phyloP scores from a whole-genome alignment of 2,888 invertebrate species.

The Leucophenga montana region DNA sequence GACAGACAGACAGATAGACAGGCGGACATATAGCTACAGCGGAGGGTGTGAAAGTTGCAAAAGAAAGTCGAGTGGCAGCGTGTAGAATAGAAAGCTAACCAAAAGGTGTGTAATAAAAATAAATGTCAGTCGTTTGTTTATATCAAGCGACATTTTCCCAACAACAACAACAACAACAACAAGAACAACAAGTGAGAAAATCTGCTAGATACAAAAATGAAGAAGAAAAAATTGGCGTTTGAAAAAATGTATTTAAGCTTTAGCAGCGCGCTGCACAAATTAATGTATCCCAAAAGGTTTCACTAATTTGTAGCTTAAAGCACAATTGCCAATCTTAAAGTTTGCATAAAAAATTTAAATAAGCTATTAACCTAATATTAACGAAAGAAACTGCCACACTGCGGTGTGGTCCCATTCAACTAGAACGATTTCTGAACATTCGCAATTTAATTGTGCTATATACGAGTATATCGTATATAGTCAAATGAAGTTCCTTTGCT shows the following conservation, averaged over 20 bases:
- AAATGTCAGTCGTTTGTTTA: slow-evolving; percentile 74
- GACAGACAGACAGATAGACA: too few relatives aligned
- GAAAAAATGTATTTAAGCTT: slow-evolving; percentile 46
- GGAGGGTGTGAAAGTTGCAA: neutral
- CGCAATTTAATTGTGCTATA: neutral
- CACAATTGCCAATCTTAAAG: slow-evolving; percentile 38
- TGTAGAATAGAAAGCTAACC: slow-evolving; percentile 39
- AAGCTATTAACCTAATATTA: neutral
- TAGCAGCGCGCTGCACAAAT: slow-evolving; percentile 34
- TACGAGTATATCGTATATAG: too few relatives aligned
- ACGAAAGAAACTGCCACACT: too few relatives aligned
- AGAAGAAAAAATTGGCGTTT: slow-evolving; percentile 24
- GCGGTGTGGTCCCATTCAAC: neutral
- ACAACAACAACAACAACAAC: too few relatives aligned
- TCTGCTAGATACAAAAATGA: slow-evolving; percentile 23
- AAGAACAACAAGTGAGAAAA: slow-evolving; percentile 14
- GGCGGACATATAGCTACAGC: too few relatives aligned
- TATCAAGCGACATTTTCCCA: slow-evolving; percentile 58
- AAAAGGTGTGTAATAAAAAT: slow-evolving; percentile 73
- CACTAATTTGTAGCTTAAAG: slow-evolving; percentile 54
- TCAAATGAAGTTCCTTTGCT: neutral
- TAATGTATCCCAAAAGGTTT: slow-evolving; percentile 58
- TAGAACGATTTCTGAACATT: neutral
- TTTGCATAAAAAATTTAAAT: neutral
- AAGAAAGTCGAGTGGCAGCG: slow-evolving; percentile 14